Conservation (phyloP, 2,888 invertebrate genomes). For the Drosophila gaucha region DNA sequence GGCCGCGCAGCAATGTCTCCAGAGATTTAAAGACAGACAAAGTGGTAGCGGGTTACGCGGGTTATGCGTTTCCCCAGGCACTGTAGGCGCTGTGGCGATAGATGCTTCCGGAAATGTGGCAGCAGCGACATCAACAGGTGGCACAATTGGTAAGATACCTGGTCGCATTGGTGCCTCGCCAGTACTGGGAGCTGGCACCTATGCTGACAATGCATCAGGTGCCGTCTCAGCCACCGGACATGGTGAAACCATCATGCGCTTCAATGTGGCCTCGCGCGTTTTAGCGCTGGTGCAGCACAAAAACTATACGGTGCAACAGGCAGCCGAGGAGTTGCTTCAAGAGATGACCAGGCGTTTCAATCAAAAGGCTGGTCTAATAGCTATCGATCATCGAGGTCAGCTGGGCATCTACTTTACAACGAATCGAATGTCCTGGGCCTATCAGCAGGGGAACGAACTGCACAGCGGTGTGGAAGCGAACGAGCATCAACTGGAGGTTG, state of each 20-base stretch:
- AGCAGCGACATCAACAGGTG: conserved; percentile 94
- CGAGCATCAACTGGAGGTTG: conserved; percentile 78
- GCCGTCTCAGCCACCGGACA: conserved; percentile 93
- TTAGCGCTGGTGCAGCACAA: conserved; percentile 88
- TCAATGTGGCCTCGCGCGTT: conserved; percentile 90
- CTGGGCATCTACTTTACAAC: conserved; percentile 90
- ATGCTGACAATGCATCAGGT: conserved; percentile 89
- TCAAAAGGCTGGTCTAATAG: conserved; percentile 91
- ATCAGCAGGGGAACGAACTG: conserved; percentile 85
- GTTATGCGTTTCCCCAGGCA: conserved; percentile 36
- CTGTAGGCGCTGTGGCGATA: conserved; percentile 92
- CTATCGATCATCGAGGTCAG: conserved; percentile 88
- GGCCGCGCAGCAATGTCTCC: conserved; percentile 86
- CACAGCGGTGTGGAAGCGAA: conserved; percentile 87
- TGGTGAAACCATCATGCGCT: conserved; percentile 92
- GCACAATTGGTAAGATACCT: conserved; percentile 91
- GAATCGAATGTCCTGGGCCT: conserved; percentile 89
- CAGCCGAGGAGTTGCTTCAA: conserved; percentile 87
- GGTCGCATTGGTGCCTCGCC: conserved; percentile 92
- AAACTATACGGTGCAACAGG: conserved; percentile 86
- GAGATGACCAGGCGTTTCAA: conserved; percentile 89
- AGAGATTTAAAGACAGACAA: conserved; percentile 80
- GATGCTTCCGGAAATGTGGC: conserved; percentile 90
- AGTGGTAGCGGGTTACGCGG: no score
- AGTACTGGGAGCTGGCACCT: conserved; percentile 90